Evolutionary conservation across 2,797 vertebrate genomes (phyloP).

Genomic region (Caiman crocodilus): DNA sequence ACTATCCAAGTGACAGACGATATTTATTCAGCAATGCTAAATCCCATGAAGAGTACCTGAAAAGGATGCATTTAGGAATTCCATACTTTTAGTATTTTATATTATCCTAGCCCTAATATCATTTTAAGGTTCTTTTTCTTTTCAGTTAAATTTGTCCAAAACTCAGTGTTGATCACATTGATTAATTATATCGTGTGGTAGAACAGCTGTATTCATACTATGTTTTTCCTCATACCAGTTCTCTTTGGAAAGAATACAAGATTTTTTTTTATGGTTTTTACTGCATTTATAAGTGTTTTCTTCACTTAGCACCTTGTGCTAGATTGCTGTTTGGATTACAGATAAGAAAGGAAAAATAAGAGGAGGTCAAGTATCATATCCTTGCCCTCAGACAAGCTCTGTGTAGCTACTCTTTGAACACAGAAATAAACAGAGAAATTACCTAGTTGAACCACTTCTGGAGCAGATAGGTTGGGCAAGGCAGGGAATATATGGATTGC

Average conservation of each 20-base stretch:
- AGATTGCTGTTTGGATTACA: accelerated
- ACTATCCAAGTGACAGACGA: background rate
- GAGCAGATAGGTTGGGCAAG: background rate
- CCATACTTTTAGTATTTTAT: background rate
- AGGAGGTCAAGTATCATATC: background rate
- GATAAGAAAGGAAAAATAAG: background rate
- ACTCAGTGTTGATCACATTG: background rate
- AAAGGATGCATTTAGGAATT: background rate
- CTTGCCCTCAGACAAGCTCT: background rate
- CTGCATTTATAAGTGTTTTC: background rate
- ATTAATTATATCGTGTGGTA: too few species aligned
- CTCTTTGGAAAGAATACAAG: background rate
- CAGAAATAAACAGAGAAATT: background rate
- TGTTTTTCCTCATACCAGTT: accelerated
- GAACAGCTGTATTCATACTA: too few species aligned
- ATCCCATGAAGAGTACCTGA: background rate
- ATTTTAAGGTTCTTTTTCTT: background rate
- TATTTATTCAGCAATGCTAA: background rate
- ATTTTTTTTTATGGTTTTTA: background rate
- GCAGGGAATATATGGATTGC: background rate
- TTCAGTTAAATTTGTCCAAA: background rate
- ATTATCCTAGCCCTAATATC: background rate
- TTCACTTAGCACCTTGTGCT: background rate
- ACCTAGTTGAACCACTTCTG: too few species aligned
- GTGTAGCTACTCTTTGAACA: background rate